Percentiles rank a stretch among this genome's conserved stretches.
These are phyloP conservation scores for Tricholauxania praeusta DNA, from an alignment of 2,888 invertebrate species.

Conservation along the genomic window DNA sequence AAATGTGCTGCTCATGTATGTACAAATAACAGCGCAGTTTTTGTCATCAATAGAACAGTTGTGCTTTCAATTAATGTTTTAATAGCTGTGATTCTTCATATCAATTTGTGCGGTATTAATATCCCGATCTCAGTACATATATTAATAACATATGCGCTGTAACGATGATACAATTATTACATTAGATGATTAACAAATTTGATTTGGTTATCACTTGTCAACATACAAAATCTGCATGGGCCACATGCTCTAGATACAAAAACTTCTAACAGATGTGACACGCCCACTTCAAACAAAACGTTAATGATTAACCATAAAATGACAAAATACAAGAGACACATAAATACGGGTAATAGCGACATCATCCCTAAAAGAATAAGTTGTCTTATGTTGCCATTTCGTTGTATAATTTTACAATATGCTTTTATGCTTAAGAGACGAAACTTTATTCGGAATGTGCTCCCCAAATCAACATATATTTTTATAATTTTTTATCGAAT, in stretches of 20 bases:
- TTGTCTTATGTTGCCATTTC: no score
- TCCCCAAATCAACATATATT: no score
- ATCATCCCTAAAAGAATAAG: background rate
- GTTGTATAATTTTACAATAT: no score
- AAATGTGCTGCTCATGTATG: no score
- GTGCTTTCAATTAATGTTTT: conserved; percentile 43
- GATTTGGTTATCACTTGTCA: no score
- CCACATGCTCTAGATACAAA: conserved; percentile 31
- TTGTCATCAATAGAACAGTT: conserved; percentile 43
- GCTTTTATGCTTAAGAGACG: no score
- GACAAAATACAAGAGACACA: background rate
- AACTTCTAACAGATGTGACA: conserved; percentile 5
- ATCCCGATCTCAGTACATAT: no score
- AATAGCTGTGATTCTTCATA: no score
- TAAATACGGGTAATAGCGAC: background rate
- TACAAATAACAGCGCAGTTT: no score
- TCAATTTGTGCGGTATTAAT: no score
- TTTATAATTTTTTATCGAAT: no score
- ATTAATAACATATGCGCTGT: conserved; percentile 36
- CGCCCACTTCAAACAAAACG: conserved; percentile 26
- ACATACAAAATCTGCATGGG: conserved; percentile 16
- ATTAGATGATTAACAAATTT: background rate
- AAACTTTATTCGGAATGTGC: no score
- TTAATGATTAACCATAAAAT: conserved; percentile 12
- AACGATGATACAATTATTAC: conserved; percentile 22